phyloP scores from a whole-genome alignment of 2,888 invertebrate species.

The Drosophila nr. medialis region DNA sequence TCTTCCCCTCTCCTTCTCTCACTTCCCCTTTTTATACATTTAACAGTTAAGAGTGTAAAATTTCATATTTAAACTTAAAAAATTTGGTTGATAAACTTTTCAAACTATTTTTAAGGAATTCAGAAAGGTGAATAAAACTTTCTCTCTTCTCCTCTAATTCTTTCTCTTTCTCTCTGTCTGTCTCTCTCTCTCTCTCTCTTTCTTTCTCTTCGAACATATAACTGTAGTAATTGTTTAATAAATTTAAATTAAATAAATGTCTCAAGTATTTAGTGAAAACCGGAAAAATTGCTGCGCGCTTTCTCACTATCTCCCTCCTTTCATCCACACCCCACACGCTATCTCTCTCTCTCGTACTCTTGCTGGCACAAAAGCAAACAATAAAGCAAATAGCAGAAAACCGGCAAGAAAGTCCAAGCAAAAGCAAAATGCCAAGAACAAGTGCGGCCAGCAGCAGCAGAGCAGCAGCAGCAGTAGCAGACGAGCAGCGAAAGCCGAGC shows the following conservation, averaged over 20 bases:
- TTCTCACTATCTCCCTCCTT: neutral
- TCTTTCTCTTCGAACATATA: neutral
- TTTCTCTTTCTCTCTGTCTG: neutral
- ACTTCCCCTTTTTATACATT: too few species aligned
- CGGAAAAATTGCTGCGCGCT: neutral
- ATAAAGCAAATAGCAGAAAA: conserved; percentile 68
- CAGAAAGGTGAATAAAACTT: neutral
- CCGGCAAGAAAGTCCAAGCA: conserved; percentile 67
- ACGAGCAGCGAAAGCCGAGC: neutral
- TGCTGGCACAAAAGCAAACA: conserved; percentile 58
- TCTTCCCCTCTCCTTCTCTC: too few species aligned
- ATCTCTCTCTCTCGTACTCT: neutral
- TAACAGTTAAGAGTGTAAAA: too few species aligned
- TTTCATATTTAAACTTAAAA: neutral
- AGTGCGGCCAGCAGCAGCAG: conserved; percentile 55
- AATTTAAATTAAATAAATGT: neutral
- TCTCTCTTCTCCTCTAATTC: too few species aligned
- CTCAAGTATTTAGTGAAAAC: neutral
- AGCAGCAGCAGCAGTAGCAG: conserved; percentile 5
- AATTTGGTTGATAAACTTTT: neutral
- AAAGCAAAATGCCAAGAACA: conserved; percentile 67
- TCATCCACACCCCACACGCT: neutral
- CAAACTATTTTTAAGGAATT: neutral
- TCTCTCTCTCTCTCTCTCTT: neutral
- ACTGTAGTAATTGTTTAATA: neutral